A percentile compares a stretch with the other conserved stretches of the same genome.
Conservation (phyloP, 2,797 vertebrate species). For the Aphelocoma californica region DNA sequence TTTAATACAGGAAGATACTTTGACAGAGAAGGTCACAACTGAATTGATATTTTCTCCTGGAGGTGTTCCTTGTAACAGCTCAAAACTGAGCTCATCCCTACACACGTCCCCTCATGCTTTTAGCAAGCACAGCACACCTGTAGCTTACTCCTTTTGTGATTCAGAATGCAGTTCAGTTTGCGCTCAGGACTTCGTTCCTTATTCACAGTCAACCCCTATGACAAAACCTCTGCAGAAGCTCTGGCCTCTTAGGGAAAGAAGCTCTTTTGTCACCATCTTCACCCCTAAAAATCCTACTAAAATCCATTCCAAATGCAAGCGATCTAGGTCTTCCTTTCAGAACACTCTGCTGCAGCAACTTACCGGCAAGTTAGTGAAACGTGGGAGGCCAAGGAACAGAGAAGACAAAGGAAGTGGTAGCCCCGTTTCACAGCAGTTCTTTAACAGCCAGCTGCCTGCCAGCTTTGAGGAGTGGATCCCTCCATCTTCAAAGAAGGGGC, state of each 20-base stretch:
- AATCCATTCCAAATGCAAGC: slow-evolving; percentile 37
- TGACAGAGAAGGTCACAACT: slow-evolving; percentile 7
- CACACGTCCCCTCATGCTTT: background rate
- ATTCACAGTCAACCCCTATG: slow-evolving; percentile 78
- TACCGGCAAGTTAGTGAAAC: background rate
- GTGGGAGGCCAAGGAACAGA: background rate
- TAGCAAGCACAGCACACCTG: slow-evolving; percentile 28
- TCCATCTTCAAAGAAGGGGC: slow-evolving; percentile 44
- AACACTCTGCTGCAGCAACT: slow-evolving; percentile 39
- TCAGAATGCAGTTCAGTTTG: slow-evolving; percentile 35
- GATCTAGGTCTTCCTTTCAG: slow-evolving; percentile 31
- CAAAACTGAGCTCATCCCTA: background rate
- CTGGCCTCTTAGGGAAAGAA: background rate
- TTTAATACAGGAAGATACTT: background rate
- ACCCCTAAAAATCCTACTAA: slow-evolving; percentile 27
- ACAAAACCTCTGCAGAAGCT: slow-evolving; percentile 32
- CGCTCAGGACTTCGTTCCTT: slow-evolving; percentile 67
- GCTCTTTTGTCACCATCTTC: background rate
- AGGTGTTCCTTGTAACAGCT: background rate
- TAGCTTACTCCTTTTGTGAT: background rate
- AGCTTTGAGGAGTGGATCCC: slow-evolving; percentile 30
- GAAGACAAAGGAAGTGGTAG: background rate
- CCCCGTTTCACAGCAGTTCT: background rate
- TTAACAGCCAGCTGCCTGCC: background rate
- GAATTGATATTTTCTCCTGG: background rate